Conservation (phyloP, 2,888 invertebrate genomes). For the Bombylius major region DNA sequence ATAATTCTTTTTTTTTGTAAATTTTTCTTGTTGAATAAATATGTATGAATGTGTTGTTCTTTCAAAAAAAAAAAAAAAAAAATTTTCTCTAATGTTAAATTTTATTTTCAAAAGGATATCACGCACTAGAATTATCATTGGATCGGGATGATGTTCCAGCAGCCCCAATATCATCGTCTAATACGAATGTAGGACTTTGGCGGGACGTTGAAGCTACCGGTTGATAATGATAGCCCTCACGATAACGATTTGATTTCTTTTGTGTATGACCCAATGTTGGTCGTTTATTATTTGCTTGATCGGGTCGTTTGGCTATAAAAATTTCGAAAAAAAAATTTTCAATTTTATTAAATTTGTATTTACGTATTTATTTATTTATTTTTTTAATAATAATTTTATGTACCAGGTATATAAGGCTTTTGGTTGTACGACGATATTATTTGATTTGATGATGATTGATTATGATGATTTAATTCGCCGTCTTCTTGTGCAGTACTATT, state of each 20-base stretch:
- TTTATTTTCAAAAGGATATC: conserved; percentile 29
- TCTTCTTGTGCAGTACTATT: conserved; percentile 23
- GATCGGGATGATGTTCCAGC: conserved; percentile 39
- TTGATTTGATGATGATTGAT: conserved; percentile 28
- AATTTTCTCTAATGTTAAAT: not conserved
- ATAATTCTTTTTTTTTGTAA: too few relatives aligned
- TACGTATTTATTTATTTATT: not conserved
- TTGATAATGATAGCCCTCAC: conserved; percentile 39
- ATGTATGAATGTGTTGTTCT: too few relatives aligned
- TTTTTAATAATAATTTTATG: not conserved
- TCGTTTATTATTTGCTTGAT: conserved; percentile 38
- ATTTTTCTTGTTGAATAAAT: too few relatives aligned
- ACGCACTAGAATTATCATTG: conserved; percentile 39
- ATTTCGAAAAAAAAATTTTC: not conserved
- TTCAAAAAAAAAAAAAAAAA: too few relatives aligned
- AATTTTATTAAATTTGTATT: not conserved
- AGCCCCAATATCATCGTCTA: conserved; percentile 33
- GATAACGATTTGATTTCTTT: conserved; percentile 37
- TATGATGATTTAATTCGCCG: conserved; percentile 34
- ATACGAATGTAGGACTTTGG: conserved; percentile 39
- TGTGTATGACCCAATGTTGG: conserved; percentile 38
- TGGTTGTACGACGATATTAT: conserved; percentile 37
- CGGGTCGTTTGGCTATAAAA: conserved; percentile 35
- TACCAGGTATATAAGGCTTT: conserved; percentile 40
- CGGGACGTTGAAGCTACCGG: conserved; percentile 42